Evolutionary conservation across 2,888 invertebrate species (phyloP).

Genomic region (Creontiades dilutus): DNA sequence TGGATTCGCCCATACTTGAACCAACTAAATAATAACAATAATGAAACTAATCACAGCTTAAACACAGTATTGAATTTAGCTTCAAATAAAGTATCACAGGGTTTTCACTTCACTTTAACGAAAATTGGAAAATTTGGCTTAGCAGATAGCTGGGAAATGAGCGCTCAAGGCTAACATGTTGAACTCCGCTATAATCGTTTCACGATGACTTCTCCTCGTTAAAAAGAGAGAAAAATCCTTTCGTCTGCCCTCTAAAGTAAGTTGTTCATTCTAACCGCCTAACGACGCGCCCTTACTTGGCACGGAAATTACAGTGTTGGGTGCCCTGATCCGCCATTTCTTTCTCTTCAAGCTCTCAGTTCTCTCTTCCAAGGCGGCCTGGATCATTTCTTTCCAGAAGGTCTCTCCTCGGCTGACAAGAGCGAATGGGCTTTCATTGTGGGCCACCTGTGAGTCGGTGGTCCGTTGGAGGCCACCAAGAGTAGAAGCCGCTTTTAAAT

Average conservation of each 20-base stretch:
- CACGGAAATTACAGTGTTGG: conserved; percentile 38
- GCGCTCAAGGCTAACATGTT: background rate
- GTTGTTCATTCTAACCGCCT: conserved; percentile 28
- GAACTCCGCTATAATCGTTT: conserved; percentile 3
- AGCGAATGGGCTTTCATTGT: background rate
- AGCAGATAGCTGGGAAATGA: background rate
- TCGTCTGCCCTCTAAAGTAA: conserved; percentile 14
- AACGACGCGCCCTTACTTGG: conserved; percentile 42
- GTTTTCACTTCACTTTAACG: no score
- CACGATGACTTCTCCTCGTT: conserved; percentile 27
- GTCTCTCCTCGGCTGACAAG: background rate
- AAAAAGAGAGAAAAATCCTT: background rate
- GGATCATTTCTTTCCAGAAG: background rate
- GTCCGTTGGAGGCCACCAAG: background rate
- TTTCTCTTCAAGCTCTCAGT: background rate
- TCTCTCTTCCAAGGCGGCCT: background rate
- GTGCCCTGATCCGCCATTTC: conserved; percentile 17
- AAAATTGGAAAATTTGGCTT: background rate
- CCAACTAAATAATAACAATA: no score
- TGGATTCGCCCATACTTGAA: no score
- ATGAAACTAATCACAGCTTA: no score
- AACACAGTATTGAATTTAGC: no score
- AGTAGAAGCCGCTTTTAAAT: background rate
- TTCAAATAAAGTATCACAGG: no score
- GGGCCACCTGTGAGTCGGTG: background rate